Conservation (phyloP, 53 echinoderm and acorn worm genomes). For the Stichopus horrens region DNA sequence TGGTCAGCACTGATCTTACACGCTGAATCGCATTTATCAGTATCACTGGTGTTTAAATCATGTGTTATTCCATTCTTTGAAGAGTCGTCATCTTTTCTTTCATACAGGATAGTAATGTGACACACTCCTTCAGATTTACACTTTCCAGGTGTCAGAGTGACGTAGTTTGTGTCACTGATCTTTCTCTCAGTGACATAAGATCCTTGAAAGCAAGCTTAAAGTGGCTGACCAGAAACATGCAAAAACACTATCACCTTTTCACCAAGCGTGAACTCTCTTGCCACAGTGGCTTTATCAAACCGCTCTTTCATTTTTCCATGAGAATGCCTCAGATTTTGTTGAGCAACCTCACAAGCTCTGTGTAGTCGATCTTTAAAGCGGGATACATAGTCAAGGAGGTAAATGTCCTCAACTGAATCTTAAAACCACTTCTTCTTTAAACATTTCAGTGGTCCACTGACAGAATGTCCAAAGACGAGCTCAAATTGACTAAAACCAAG, state of each 20-base stretch:
- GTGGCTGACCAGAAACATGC: slow-evolving; percentile 43
- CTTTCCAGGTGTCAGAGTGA: slow-evolving; percentile 52
- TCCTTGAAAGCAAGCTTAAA: slow-evolving; percentile 56
- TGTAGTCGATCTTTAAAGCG: slow-evolving; percentile 51
- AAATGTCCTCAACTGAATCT: slow-evolving; percentile 1
- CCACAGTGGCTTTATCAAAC: slow-evolving; percentile 42
- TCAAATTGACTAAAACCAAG: slow-evolving; percentile 47
- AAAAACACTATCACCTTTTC: slow-evolving; percentile 52
- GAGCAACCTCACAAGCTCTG: slow-evolving; percentile 56
- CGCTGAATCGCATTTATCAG: slow-evolving; percentile 55
- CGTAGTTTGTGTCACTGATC: slow-evolving; percentile 53
- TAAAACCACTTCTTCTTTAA: slow-evolving; percentile 55
- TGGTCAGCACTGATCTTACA: slow-evolving; percentile 22
- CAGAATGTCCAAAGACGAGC: slow-evolving; percentile 60
- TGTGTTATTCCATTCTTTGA: background rate
- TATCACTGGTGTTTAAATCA: background rate
- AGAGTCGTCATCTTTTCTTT: background rate
- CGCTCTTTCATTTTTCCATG: slow-evolving; percentile 58
- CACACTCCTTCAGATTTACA: slow-evolving; percentile 47
- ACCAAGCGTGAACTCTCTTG: slow-evolving; percentile 38
- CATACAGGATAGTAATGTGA: slow-evolving; percentile 64
- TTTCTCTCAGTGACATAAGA: slow-evolving; percentile 52
- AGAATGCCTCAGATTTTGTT: slow-evolving; percentile 41
- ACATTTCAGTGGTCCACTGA: slow-evolving; percentile 56
- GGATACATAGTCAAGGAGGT: slow-evolving; percentile 69